Percentiles rank a stretch among this genome's conserved stretches.
phyloP scores from a whole-genome alignment of 2,113 vertebrate genomes.

The Rhynchopsitta pachyrhyncha region DNA sequence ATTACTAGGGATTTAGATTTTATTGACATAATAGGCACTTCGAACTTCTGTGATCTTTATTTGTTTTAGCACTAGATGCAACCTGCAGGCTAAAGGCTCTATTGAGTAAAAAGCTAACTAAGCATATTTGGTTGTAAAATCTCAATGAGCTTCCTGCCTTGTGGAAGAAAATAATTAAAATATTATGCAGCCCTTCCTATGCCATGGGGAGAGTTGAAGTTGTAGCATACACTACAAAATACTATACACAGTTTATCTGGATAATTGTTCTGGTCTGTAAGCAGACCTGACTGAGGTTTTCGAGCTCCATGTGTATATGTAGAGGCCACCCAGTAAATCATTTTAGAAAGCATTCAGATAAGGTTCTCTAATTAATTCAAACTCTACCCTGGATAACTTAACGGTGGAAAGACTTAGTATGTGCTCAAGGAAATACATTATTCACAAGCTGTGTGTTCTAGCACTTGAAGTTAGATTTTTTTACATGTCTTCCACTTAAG shows the following conservation, averaged over 20 bases:
- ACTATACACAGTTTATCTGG: not conserved
- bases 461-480: slow-evolving; percentile 40
- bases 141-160: slow-evolving; percentile 49
- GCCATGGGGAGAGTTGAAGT: slow-evolving; percentile 30
- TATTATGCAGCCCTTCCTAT: slow-evolving; percentile 9
- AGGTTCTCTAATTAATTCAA: not conserved
- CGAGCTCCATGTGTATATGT: not conserved
- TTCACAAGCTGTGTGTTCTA: slow-evolving; percentile 1
- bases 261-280: not conserved
- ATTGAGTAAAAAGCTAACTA: slow-evolving; percentile 48
- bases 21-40: slow-evolving; percentile 67
- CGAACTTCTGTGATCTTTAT: slow-evolving; percentile 64
- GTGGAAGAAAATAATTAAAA: slow-evolving; percentile 58
- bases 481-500: slow-evolving; percentile 35
- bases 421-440: not conserved
- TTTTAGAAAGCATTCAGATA: not conserved
- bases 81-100: slow-evolving; percentile 55
- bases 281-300: not conserved
- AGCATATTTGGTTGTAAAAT: slow-evolving; percentile 64
- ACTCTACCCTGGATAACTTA: not conserved
- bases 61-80: slow-evolving; percentile 60
- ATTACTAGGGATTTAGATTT: slow-evolving; percentile 66
- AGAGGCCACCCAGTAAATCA: not conserved
- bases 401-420: not conserved
- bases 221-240: not conserved